Evolutionary conservation across 2,797 vertebrate species (phyloP), one percentile per base, ranked within the genome.

Genomic region (Sebastes iracundus): DNA sequence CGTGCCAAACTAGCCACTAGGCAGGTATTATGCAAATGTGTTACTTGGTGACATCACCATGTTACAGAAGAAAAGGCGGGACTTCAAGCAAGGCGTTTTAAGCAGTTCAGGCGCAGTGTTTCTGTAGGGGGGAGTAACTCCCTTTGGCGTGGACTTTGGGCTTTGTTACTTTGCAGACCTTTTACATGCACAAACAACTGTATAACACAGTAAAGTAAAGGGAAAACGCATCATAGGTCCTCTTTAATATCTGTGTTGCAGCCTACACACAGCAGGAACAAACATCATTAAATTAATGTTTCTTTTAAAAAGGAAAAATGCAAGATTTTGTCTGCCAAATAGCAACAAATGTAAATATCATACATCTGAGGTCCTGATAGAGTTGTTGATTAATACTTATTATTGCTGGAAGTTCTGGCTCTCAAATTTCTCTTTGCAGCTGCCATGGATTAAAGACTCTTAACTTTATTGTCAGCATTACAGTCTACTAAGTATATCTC

Each of bases 251-350:
- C 12, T 20, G 12, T 20, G 84, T 49, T 72, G 32, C 69, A 53
- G 61, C 68, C 18, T 55, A 61, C 70, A 71, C 61, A 25, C 27
- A 66, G 25, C 65, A 59, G 42, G 7, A 27, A 16, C 27, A 67
- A 74, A 72, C 14, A 58, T 75, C 18, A 78, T 46, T 62, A 60
- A 72, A 86, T 70, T 1, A 75, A 49, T 20, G 30, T 46, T 63
- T 77, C 27, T 27, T 38, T 27, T 56, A n/a, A 60, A n/a, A 80
- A 28, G 0, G 0, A 58, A 61, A 70, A 22, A 42, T 6, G 49
- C 1, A 11, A 16, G 8, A 32, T 64, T 38, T 0, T 33, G 5
- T 42, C 32, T 30, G 32, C 27, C 22, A 58, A 13, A n/a, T 3
- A n/a, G 13, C 53, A 38, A 14, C 20, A 16, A 28, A 30, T 25